These are phyloP conservation scores for Panopea generosa DNA, from an alignment of 2,888 invertebrate genomes.

Conservation along the genomic window DNA sequence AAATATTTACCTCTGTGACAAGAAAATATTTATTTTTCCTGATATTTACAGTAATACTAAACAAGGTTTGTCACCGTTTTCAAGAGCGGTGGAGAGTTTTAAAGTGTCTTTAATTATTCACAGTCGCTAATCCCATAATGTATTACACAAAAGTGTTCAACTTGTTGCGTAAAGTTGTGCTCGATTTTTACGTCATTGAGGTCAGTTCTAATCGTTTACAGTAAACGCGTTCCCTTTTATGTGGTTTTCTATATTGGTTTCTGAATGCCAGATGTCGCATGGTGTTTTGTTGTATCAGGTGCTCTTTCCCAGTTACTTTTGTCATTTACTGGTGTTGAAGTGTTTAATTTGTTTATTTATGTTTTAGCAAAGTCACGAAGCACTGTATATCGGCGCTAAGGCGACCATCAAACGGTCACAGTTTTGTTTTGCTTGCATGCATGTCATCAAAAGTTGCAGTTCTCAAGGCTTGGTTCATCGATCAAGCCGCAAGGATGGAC, in stretches of 20 bases:
- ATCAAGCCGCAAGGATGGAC: no score
- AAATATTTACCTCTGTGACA: slow-evolving; percentile 42
- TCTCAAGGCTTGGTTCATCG: no score
- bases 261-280: not conserved
- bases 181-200: slow-evolving; percentile 37
- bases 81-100: slow-evolving; percentile 14
- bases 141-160: slow-evolving; percentile 31
- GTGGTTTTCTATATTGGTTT: slow-evolving; percentile 17
- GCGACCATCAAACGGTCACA: no score
- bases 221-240: slow-evolving; percentile 19
- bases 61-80: slow-evolving; percentile 24
- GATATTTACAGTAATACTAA: slow-evolving; percentile 12
- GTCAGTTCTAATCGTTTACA: slow-evolving; percentile 19
- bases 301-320: not conserved
- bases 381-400: no score
- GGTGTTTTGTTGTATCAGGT: not conserved
- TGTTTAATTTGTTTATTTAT: no score
- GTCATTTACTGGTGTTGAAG: not conserved
- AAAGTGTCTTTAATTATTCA: slow-evolving; percentile 42
- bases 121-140: slow-evolving; percentile 19
- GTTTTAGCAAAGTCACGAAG: no score
- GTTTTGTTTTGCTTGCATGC: no score
- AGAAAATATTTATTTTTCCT: slow-evolving; percentile 42
- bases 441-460: no score
- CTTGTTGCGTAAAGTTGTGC: slow-evolving; percentile 13